These are phyloP conservation scores for Tiliqua scincoides DNA, from an alignment of 2,113 vertebrate species.

Conservation along the genomic window DNA sequence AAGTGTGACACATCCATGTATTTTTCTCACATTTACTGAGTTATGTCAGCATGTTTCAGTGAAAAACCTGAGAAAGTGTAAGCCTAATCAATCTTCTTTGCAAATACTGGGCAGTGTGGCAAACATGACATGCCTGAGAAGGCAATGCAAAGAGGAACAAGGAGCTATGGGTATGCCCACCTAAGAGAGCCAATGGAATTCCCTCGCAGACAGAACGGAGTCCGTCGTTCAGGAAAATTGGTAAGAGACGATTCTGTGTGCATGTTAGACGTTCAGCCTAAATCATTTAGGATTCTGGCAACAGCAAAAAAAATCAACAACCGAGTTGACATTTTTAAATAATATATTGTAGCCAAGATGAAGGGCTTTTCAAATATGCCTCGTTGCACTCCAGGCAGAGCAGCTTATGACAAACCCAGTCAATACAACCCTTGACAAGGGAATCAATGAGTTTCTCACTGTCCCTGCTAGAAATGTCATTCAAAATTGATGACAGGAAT, in stretches of 20 bases:
- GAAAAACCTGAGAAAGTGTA: not conserved
- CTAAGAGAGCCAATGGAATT: not conserved
- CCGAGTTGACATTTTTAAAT: slow-evolving; percentile 80
- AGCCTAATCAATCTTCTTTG: not conserved
- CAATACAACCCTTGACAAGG: slow-evolving; percentile 62
- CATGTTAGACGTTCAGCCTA: slow-evolving; percentile 48
- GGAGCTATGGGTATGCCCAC: not conserved
- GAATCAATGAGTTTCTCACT: slow-evolving; percentile 65
- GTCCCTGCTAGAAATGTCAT: slow-evolving; percentile 67
- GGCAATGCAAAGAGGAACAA: not conserved
- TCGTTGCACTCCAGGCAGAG: slow-evolving; percentile 41
- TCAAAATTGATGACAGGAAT: slow-evolving; percentile 72
- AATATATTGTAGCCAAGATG: slow-evolving; percentile 73
- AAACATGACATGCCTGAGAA: not conserved
- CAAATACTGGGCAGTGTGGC: not conserved
- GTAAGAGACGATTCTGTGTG: slow-evolving; percentile 45
- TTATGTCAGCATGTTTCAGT: not conserved
- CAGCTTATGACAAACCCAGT: slow-evolving; percentile 57
- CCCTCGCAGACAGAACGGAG: slow-evolving; percentile 24
- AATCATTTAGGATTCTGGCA: slow-evolving; percentile 68
- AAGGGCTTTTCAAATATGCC: slow-evolving; percentile 69
- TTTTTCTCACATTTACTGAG: not conserved
- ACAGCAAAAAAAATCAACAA: slow-evolving; percentile 48
- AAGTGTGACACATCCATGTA: not conserved
- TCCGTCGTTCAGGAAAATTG: slow-evolving; percentile 64